Base-by-base conservation (phyloP, 2,888 invertebrate genomes). In the Cynaeus angustus region DNA sequence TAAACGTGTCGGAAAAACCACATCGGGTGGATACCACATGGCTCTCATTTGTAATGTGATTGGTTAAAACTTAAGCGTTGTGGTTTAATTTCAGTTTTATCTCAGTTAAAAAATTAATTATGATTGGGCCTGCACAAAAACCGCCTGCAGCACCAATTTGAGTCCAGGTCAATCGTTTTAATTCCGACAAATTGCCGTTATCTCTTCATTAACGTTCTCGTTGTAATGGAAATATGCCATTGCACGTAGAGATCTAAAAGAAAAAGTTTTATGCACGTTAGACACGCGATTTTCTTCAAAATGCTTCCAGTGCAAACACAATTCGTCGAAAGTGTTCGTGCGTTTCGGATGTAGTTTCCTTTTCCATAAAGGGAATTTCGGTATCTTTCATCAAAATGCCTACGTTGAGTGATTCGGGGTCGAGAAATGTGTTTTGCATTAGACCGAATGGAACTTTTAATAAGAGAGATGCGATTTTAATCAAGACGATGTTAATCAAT, bases 351-450 rank as follows among this genome's bases (percentile, higher is more conserved):
- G 16, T 16, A 13, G 59, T 59, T 58, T 58, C 45, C 13, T 58
- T 45, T 58, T 58, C 58, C 16, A 45, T 58, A 58, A 55, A 59
- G 13, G 46, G 41, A 30, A 55, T 55, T 43, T 33, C 46, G 46
- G 46, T 59, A 59, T 59, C 59, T 59, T 59, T 59, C 41, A 59
- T 59, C 59, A 14, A 59, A 59, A 59, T 59, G 37, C 59, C 26
- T 26, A 10, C 12, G 58, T 58, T 45, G 45, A 58, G 41, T 56
- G 58, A 58, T 58, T 58, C 13, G 43, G 21, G 59, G 59, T 59
- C 59, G 59, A 46, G 37, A 21, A 46, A 46, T 46, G 46, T 46
- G 46, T 46, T 46, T 46, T 46, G 46, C 46, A 46, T 46, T 46
- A 46, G 8, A n/a, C 21, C 6, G 13, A 46, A 46, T 46, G 46